Conservation (phyloP, 1,140 invertebrate genomes). For the Cotesia chilonis region DNA sequence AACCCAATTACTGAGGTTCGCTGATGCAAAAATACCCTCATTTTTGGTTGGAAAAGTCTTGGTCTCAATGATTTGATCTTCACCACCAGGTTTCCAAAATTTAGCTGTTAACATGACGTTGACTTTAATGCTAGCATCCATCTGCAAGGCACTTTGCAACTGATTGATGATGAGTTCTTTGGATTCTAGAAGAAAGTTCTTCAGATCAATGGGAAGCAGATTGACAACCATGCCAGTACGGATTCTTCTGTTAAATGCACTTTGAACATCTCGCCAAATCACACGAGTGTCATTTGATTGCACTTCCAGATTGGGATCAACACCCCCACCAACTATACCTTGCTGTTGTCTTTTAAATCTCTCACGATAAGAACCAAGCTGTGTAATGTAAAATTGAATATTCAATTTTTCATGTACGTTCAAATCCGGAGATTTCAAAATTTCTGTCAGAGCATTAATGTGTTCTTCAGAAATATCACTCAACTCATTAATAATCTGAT, state of each 20-base stretch:
- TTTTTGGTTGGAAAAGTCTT: neutral
- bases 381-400: too few relatives aligned
- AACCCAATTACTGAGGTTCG: neutral
- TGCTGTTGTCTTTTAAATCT: neutral
- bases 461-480: too few relatives aligned
- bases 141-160: neutral
- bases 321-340: neutral
- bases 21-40: neutral
- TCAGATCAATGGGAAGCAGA: neutral
- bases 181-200: neutral
- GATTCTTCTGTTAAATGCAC: neutral
- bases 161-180: neutral
- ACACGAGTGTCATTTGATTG: neutral
- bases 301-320: neutral
- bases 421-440: too few relatives aligned
- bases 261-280: neutral
- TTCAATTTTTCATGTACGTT: too few relatives aligned
- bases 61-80: neutral
- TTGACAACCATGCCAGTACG: neutral
- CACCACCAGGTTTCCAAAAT: too few relatives aligned
- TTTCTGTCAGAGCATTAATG: too few relatives aligned
- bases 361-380: too few relatives aligned
- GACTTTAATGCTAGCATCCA: neutral
- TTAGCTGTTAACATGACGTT: too few relatives aligned
- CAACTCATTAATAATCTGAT: too few relatives aligned